Evolutionary conservation across 2,888 invertebrate species (phyloP).

Genomic region (Cantharis rufa): DNA sequence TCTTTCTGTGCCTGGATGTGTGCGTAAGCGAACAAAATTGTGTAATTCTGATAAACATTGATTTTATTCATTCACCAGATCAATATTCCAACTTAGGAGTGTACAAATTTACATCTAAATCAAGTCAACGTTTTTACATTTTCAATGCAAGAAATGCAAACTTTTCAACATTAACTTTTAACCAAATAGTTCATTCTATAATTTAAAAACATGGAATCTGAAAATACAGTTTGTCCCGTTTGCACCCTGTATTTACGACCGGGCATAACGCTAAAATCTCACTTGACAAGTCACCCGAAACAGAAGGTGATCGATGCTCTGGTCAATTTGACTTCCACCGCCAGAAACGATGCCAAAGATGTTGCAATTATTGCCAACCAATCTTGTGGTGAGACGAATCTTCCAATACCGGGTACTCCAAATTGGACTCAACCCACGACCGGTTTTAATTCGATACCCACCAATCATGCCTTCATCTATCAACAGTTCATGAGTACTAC

Average conservation of each 20-base stretch:
- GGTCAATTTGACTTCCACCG: constrained; percentile 43
- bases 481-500: constrained; percentile 62
- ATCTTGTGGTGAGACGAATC: neutral
- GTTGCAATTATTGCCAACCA: constrained; percentile 18
- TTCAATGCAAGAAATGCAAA: constrained; percentile 4
- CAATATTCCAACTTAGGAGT: constrained; percentile 36
- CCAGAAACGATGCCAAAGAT: constrained; percentile 34
- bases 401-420: neutral
- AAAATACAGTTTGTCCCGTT: constrained; percentile 71
- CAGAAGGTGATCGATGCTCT: constrained; percentile 86
- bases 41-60: constrained; percentile 32
- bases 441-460: constrained; percentile 33
- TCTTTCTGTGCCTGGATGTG: neutral
- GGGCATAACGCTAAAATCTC: constrained; percentile 80
- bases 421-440: constrained; percentile 16
- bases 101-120: constrained; percentile 29
- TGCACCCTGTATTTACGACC: constrained; percentile 82
- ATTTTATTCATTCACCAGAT: constrained; percentile 35
- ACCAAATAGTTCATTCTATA: neutral
- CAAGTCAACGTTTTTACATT: neutral
- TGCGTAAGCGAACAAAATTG: neutral
- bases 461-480: constrained; percentile 59
- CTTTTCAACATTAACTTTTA: neutral
- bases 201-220: constrained; percentile 44
- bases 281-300: constrained; percentile 85